Evolutionary conservation across 2,888 invertebrate genomes (phyloP), one percentile per base, ranked within the genome.

Genomic region (Chrysomela aeneicollis): DNA sequence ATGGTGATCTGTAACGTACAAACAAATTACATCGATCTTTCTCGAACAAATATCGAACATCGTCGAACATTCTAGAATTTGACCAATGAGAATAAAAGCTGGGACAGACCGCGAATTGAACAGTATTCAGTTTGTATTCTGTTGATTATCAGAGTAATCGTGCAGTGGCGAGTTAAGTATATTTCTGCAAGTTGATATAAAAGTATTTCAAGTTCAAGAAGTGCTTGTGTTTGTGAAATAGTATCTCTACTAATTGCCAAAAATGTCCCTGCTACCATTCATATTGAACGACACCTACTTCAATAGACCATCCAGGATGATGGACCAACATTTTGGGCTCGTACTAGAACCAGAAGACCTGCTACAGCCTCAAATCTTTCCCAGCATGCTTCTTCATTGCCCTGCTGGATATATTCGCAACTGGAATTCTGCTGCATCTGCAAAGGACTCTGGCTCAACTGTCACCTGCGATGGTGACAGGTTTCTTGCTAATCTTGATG

Each of bases 401-500:
- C 68, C 72, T 19, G 62, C 64, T 6, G 71, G 71, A n/a, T 72
- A 72, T 15, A 37, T 72, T 12, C 58, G 71, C 32, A 71, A 71
- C 46, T 72, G 72, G 72, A 67, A 61, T 47, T 59, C 70, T 49
- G 50, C 53, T 8, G 62, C 62, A 22, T 64, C 69, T 9, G 50
- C 63, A n/a, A 49, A 52, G 17, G 71, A 71, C 53, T 42, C 58
- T n/a, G 71, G 71, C 6, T 71, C 71, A 6, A 64, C 66, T 4
- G 59, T 69, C n/a, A 55, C 51, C 65, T 78, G 84, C 15, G 88
- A 88, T 74, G 87, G 88, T 15, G 88, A 90, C 73, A 89, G 89
- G 64, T 90, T 89, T 68, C 88, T 89, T 77, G 89, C 90, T 9
- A 88, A 87, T 73, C 82, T 93, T 73, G 92, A 93, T 77, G 91